phyloP scores from a whole-genome alignment of 2,113 vertebrate species.

The Myanophis thanlyinensis region DNA sequence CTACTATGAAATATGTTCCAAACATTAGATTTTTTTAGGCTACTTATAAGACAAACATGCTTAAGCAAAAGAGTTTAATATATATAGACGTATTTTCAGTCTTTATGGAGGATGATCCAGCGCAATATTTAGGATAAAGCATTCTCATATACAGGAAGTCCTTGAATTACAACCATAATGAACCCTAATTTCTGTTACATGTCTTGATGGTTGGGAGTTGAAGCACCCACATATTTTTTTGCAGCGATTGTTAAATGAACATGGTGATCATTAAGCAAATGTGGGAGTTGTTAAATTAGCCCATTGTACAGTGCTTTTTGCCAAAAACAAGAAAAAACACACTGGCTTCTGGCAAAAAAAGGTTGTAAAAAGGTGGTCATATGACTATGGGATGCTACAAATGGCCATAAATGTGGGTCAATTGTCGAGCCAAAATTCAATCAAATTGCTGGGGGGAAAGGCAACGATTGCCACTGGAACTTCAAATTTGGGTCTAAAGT shows the following conservation, averaged over 20 bases:
- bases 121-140: neutral
- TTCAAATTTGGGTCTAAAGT: neutral
- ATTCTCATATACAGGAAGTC: neutral
- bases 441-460: neutral
- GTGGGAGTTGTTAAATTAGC: neutral
- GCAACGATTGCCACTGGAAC: neutral
- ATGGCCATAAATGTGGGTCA: neutral
- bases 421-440: neutral
- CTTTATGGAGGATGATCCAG: neutral
- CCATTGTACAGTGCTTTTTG: neutral
- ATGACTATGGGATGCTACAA: neutral
- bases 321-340: neutral
- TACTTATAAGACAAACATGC: neutral
- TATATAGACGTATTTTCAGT: slow-evolving; percentile 21
- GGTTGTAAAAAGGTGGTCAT: neutral
- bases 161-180: neutral
- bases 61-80: neutral
- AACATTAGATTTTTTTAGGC: neutral
- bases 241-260: neutral
- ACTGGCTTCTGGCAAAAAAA: neutral
- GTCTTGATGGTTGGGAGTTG: neutral
- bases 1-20: neutral
- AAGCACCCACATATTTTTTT: neutral
- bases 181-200: neutral
- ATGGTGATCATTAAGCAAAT: neutral